A percentile compares a stretch with the other conserved stretches of the same genome.
Conservation (phyloP, 2,113 vertebrate species). For the Colistium nudipinnis region DNA sequence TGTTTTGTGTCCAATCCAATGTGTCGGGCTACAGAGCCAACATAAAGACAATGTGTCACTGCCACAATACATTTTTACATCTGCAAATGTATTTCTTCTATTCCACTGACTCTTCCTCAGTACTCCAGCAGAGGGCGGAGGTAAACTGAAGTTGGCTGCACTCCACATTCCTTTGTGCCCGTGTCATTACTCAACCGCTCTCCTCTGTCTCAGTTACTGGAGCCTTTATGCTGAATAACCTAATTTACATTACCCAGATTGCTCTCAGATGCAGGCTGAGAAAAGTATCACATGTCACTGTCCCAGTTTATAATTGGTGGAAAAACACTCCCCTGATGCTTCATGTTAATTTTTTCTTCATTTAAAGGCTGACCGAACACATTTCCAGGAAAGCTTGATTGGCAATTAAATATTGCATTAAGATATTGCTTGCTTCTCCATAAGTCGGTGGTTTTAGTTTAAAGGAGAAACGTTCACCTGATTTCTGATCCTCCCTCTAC, state of each 20-base stretch:
- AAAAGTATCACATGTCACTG: constrained; percentile 39
- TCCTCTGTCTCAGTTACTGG: constrained; percentile 54
- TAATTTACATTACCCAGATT: constrained; percentile 76
- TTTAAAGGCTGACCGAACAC: neutral
- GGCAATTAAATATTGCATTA: constrained; percentile 29
- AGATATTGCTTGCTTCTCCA: neutral
- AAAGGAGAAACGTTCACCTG: constrained; percentile 33
- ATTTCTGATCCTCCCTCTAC: constrained; percentile 40
- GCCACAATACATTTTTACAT: neutral
- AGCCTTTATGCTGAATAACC: constrained; percentile 70
- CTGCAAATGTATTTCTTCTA: neutral
- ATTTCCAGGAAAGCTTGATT: constrained; percentile 11
- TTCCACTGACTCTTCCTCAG: constrained; percentile 4
- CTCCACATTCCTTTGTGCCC: constrained; percentile 68
- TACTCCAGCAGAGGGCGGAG: constrained; percentile 75
- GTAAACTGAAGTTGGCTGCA: constrained; percentile 35
- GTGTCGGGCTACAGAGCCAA: too few species aligned
- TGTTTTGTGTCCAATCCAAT: too few species aligned
- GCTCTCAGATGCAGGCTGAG: constrained; percentile 45
- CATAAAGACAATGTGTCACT: neutral
- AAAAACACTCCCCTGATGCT: constrained; percentile 31
- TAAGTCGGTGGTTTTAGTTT: constrained; percentile 14
- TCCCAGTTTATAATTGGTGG: constrained; percentile 39
- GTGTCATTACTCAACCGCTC: constrained; percentile 65
- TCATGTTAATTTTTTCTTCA: constrained; percentile 21